Evolutionary conservation across 2,888 invertebrate species (phyloP).

Genomic region (Napeogenes sylphis): DNA sequence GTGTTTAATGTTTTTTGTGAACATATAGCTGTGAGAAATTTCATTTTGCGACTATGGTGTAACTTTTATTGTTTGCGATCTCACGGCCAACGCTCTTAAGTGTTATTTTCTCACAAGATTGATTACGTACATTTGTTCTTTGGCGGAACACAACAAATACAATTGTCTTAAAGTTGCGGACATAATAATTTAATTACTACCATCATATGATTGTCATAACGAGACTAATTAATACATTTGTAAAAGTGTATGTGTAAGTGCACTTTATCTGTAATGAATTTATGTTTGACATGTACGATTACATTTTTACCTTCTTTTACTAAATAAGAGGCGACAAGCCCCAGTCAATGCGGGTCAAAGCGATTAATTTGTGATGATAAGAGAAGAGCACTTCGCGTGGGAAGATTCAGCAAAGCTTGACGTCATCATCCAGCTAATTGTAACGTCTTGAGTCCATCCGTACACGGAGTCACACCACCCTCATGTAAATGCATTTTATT

Average conservation of each 20-base stretch:
- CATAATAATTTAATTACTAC: not conserved
- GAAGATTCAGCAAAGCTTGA: conserved; percentile 48
- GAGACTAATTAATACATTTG: not conserved
- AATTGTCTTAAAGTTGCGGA: conserved; percentile 12
- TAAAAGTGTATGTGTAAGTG: too few species aligned
- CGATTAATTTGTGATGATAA: conserved; percentile 64
- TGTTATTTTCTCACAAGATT: conserved; percentile 65
- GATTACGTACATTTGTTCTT: conserved; percentile 55
- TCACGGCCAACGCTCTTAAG: conserved; percentile 56
- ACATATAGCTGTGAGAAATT: conserved; percentile 56
- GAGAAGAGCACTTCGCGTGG: conserved; percentile 53
- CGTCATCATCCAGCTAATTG: conserved; percentile 52
- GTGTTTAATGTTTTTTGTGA: conserved; percentile 37
- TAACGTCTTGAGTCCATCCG: conserved; percentile 45
- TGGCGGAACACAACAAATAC: conserved; percentile 29
- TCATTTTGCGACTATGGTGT: conserved; percentile 46
- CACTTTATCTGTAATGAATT: conserved; percentile 16
- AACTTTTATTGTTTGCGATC: conserved; percentile 60
- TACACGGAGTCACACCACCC: conserved; percentile 21
- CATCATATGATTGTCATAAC: too few species aligned
- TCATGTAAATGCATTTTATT: conserved; percentile 3
- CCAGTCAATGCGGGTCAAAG: conserved; percentile 50
- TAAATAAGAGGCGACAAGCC: conserved; percentile 42
- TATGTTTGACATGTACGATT: conserved; percentile 11
- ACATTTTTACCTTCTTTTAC: conserved; percentile 28